These are phyloP conservation scores for Griposia aprilina DNA, from an alignment of 2,888 invertebrate genomes.

Conservation along the genomic window DNA sequence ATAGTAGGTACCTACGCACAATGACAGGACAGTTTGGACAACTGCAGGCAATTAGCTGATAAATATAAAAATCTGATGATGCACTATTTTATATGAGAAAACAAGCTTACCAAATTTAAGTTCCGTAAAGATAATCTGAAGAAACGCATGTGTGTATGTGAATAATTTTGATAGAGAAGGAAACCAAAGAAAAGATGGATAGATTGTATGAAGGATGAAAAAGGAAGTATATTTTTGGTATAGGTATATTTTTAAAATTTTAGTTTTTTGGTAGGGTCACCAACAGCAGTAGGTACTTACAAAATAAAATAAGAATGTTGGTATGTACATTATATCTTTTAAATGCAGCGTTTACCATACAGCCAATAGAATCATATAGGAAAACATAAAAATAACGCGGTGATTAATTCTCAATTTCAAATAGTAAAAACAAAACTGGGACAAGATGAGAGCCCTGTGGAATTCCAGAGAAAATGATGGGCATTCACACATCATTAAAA, in stretches of 20 bases:
- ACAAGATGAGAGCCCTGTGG: background rate
- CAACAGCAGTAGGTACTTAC: background rate
- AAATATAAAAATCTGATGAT: background rate
- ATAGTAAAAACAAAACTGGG: slow-evolving; percentile 9
- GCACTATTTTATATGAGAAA: background rate
- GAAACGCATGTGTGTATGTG: background rate
- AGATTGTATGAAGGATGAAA: background rate
- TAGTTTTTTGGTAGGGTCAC: too few relatives aligned
- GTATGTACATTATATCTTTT: too few relatives aligned
- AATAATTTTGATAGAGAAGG: background rate
- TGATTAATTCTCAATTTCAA: background rate
- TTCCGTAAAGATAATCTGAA: background rate
- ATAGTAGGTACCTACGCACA: background rate
- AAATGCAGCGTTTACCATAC: too few relatives aligned
- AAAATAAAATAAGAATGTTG: background rate
- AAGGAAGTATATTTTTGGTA: too few relatives aligned
- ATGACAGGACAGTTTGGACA: background rate
- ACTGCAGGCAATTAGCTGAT: background rate
- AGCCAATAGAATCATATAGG: background rate
- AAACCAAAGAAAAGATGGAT: background rate
- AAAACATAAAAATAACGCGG: background rate
- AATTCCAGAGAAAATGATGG: slow-evolving; percentile 10
- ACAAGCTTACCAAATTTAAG: background rate
- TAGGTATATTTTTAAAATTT: too few relatives aligned
- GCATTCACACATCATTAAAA: background rate